These are phyloP conservation scores for Notothenia rossii DNA, from an alignment of 2,113 vertebrate genomes.

Conservation along the genomic window DNA sequence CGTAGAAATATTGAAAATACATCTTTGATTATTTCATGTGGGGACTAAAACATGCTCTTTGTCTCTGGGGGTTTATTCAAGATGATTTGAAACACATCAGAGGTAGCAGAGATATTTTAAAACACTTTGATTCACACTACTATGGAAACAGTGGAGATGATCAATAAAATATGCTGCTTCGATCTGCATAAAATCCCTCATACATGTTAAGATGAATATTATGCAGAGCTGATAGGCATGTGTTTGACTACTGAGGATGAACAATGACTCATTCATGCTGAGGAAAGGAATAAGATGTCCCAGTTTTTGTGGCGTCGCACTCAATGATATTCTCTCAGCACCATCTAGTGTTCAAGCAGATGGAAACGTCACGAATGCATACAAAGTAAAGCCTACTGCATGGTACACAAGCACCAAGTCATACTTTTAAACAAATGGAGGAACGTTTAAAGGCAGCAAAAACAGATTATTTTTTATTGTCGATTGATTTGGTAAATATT, in stretches of 20 bases:
- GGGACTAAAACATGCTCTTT: not conserved
- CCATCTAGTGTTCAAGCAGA: slow-evolving; percentile 73
- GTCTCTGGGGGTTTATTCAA: not conserved
- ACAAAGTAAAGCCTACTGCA: not conserved
- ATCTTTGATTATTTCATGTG: not conserved
- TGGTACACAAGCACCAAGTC: not conserved
- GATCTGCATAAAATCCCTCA: not conserved
- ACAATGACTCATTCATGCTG: slow-evolving; percentile 25
- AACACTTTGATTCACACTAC: not conserved
- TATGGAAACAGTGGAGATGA: not conserved
- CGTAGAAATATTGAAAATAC: slow-evolving; percentile 12
- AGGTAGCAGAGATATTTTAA: not conserved
- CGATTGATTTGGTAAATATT: no score
- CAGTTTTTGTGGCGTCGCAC: not conserved
- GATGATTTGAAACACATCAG: not conserved
- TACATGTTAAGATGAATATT: slow-evolving; percentile 15
- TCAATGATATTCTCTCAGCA: slow-evolving; percentile 48
- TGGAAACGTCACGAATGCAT: slow-evolving; percentile 12
- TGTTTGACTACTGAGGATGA: not conserved
- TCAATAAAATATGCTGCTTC: not conserved
- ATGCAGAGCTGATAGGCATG: not conserved
- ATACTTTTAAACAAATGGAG: not conserved
- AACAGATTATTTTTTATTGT: no score
- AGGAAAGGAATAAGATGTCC: not conserved
- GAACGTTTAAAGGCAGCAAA: not conserved